Conservation (phyloP, 2,888 invertebrate species). For the Limnephilus rhombicus region DNA sequence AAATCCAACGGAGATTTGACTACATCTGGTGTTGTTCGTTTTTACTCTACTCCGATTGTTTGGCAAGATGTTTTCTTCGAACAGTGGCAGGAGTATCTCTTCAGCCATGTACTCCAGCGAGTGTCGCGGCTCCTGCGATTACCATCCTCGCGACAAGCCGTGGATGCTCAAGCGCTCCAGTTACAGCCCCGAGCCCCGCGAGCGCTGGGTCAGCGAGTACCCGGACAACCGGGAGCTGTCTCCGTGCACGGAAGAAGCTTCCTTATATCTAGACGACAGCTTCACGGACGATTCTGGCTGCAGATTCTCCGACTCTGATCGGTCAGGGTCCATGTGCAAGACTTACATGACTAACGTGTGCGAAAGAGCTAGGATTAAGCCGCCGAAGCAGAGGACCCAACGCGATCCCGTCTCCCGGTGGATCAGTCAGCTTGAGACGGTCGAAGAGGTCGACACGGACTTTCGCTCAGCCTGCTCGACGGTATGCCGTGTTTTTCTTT, state of each 20-base stretch:
- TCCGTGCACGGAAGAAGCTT: constrained; percentile 58
- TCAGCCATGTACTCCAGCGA: constrained; percentile 78
- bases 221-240: constrained; percentile 33
- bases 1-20: not conserved
- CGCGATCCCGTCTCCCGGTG: constrained; percentile 57
- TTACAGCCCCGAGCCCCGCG: constrained; percentile 11
- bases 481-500: constrained; percentile 53
- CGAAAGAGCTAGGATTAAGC: constrained; percentile 47
- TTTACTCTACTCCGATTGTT: not conserved
- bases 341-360: constrained; percentile 55
- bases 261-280: constrained; percentile 58
- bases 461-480: constrained; percentile 61
- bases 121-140: constrained; percentile 74
- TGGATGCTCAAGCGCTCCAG: constrained; percentile 24
- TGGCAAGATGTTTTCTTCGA: not conserved
- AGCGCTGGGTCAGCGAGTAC: constrained; percentile 42
- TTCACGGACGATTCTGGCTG: constrained; percentile 57
- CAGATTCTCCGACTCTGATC: constrained; percentile 58
- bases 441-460: constrained; percentile 65
- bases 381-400: not conserved
- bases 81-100: not conserved
- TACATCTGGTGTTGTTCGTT: not conserved
- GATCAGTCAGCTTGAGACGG: constrained; percentile 65
- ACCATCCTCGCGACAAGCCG: constrained; percentile 14
- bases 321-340: constrained; percentile 56